phyloP scores from a whole-genome alignment of 2,888 invertebrate genomes.

The Conistra vaccinii region DNA sequence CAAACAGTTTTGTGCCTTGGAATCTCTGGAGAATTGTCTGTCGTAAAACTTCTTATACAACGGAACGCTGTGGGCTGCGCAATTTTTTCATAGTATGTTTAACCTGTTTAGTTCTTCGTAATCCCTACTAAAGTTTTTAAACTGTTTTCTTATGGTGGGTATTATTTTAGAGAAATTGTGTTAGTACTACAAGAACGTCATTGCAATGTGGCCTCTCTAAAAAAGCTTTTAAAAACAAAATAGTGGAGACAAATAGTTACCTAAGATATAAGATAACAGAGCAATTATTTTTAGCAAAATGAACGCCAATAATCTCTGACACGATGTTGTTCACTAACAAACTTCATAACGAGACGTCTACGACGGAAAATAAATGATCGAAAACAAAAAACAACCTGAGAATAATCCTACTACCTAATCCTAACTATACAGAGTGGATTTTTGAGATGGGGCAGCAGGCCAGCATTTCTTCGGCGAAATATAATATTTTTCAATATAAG shows the following conservation, averaged over 20 bases:
- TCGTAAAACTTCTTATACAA: conserved; percentile 13
- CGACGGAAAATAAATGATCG: conserved; percentile 2
- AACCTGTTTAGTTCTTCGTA: background rate
- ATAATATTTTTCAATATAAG: too few species aligned
- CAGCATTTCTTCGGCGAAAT: too few species aligned
- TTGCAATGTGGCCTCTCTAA: background rate
- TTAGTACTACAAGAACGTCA: background rate
- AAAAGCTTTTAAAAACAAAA: background rate
- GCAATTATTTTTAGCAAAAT: background rate
- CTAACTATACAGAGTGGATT: too few species aligned
- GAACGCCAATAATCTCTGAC: background rate
- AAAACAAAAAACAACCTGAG: background rate
- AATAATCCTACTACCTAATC: too few species aligned
- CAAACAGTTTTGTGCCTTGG: conserved; percentile 12
- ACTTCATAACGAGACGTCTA: background rate
- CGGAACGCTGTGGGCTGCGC: background rate
- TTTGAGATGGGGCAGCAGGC: too few species aligned
- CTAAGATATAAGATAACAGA: background rate
- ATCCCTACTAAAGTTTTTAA: background rate
- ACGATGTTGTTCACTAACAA: conserved; percentile 1
- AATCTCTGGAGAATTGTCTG: conserved; percentile 15
- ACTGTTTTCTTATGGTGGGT: background rate
- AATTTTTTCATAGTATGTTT: background rate
- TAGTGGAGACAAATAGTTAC: background rate
- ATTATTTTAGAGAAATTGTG: background rate